Base-by-base conservation (phyloP, 2,888 invertebrate genomes). In the Anagyrus pseudococci region DNA sequence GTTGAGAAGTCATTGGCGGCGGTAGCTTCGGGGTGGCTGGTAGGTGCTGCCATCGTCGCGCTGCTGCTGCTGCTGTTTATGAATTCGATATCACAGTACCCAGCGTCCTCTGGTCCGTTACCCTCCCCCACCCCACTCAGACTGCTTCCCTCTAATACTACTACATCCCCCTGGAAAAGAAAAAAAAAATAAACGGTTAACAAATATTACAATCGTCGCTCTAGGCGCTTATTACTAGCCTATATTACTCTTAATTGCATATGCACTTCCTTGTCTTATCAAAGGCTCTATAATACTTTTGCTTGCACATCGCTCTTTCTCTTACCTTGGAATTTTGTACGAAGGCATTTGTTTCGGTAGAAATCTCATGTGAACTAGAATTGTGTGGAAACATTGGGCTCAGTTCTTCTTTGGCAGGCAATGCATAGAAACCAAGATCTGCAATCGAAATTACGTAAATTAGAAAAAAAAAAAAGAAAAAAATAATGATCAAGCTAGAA, bases 381-480 rank as follows among this genome's bases (percentile, higher is more conserved):
- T 83, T 81, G 82, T 82, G 80, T 82, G 82, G 82, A 83, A 83
- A 83, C 83, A 83, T 83, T 82, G 82, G 82, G 82, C 81, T 83
- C 82, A 82, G 82, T 82, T 82, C 80, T 81, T 83, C 83, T 83
- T 83, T 83, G 83, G 83, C 83, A 83, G 83, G 82, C 82, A 82
- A 83, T 82, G 81, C 82, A 81, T 82, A 81, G 81, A 82, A 82
- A 82, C 82, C 82, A 81, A 82, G 81, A 81, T 82, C 82, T 82
- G 70, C 25, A 73, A 72, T 66, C 41, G 52, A n/a, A n/a, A n/a
- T n/a, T n/a, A n/a, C n/a, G n/a, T n/a, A 26, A 61, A 62, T 19
- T 58, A 58, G 58, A 43, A 33, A 55, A 60, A 22, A 44, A 26
- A 26, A 25, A n/a, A n/a, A n/a, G n/a, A n/a, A n/a, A n/a, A n/a